A percentile compares a stretch with the other conserved stretches of the same genome.
Evolutionary conservation across 2,113 vertebrate genomes (phyloP).

Genomic region (rabbit (Oryctolagus cuniculus)): mOryCun1.1 NC_091442.1:43917001-43917500

Average conservation of each 20-base stretch:
- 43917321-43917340: background rate
- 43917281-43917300: background rate
- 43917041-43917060: background rate
- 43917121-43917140: background rate
- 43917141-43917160: background rate
- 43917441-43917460: background rate
- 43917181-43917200: background rate
- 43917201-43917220: background rate
- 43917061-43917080: background rate
- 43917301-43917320: background rate
- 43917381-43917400: background rate
- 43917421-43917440: background rate
- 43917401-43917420: background rate
- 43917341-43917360: background rate
- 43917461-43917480: background rate
- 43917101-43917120: background rate
- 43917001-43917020: conserved; percentile 33
- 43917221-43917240: background rate
- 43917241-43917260: background rate
- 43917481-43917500: no score
- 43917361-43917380: background rate
- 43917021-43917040: conserved; percentile 28
- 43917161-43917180: background rate
- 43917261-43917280: background rate
- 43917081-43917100: background rate